These are phyloP conservation scores for Trachelus tabidus DNA, from an alignment of 2,888 invertebrate species.

Conservation along the genomic window DNA sequence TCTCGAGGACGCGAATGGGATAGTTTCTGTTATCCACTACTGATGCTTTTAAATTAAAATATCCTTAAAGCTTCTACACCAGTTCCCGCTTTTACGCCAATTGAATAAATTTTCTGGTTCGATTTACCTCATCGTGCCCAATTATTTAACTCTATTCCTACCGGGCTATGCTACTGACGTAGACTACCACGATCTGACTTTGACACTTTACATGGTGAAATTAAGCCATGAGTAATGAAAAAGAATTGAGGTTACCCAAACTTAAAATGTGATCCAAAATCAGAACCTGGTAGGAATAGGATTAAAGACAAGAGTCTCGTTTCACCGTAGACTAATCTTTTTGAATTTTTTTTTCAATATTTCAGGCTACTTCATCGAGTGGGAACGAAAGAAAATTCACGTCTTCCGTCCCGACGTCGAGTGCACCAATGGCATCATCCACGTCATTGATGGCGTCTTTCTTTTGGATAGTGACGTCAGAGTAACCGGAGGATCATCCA, in stretches of 20 bases:
- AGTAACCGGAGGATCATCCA: conserved; percentile 70
- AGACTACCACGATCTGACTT: too few relatives aligned
- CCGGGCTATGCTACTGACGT: too few relatives aligned
- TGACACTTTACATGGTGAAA: too few relatives aligned
- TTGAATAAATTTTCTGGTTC: background rate
- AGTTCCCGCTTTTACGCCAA: background rate
- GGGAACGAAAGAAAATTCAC: conserved; percentile 86
- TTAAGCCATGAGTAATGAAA: background rate
- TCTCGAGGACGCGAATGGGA: background rate
- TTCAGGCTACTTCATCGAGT: conserved; percentile 85
- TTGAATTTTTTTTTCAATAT: conserved; percentile 28
- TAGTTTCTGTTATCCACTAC: background rate
- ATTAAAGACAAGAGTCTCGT: background rate
- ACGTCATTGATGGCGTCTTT: conserved; percentile 91
- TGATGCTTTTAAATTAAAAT: background rate
- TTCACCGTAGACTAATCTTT: background rate
- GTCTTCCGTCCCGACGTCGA: conserved; percentile 93
- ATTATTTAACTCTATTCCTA: background rate
- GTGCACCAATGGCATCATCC: conserved; percentile 95
- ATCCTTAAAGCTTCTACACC: background rate
- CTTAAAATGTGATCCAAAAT: background rate
- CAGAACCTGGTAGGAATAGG: background rate
- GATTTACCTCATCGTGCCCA: background rate
- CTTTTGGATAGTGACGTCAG: conserved; percentile 85
- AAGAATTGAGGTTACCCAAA: background rate